phyloP scores from a whole-genome alignment of 2,797 vertebrate genomes.

The Denticeps clupeoides region DNA sequence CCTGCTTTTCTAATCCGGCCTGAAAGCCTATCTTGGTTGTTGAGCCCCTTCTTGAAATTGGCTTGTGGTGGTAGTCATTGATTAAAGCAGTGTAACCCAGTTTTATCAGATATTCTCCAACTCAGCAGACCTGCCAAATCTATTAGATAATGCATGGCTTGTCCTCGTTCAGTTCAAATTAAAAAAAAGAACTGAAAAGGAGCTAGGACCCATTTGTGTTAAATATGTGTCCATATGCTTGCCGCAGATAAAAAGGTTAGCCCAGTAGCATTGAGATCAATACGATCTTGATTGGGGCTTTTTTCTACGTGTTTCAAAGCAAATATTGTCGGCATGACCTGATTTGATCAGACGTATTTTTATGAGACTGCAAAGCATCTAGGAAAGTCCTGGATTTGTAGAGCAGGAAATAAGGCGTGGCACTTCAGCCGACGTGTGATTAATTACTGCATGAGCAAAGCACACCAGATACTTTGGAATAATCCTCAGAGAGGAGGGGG shows the following conservation, averaged over 20 bases:
- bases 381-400: no score
- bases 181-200: neutral
- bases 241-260: no score
- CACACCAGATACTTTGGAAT: constrained; percentile 10
- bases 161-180: constrained; percentile 39
- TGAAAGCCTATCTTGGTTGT: constrained; percentile 65
- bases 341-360: neutral
- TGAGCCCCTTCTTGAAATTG: constrained; percentile 63
- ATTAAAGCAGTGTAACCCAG: constrained; percentile 66
- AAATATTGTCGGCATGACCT: neutral
- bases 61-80: constrained; percentile 60
- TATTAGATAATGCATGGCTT: constrained; percentile 71
- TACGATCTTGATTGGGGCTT: no score
- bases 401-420: constrained; percentile 15
- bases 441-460: constrained; percentile 12
- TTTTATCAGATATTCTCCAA: constrained; percentile 57
- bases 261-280: no score
- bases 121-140: constrained; percentile 59
- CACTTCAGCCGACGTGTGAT: constrained; percentile 20
- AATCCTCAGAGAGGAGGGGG: constrained; percentile 27
- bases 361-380: constrained; percentile 8
- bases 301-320: no score
- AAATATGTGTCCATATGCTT: no score
- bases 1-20: constrained; percentile 62
- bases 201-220: no score